Evolutionary conservation across 2,113 vertebrate species (phyloP), one percentile per base, ranked within the genome.

Genomic region (Geococcyx californianus): DNA sequence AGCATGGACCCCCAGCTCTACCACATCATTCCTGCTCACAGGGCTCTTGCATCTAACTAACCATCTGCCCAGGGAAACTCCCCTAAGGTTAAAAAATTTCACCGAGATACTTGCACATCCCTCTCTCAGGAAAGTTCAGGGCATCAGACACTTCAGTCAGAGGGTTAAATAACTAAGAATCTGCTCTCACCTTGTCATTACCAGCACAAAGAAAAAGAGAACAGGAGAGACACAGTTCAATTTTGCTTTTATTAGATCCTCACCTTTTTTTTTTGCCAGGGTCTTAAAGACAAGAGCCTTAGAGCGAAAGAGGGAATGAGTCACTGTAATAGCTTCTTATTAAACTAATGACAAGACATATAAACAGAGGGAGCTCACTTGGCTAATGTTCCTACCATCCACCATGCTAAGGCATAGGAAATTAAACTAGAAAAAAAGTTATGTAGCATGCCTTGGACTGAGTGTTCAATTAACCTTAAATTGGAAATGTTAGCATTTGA

Each of bases 341-440:
- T 97, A 94, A 86, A 94, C 51, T 94, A 96, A 95, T 75, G 80
- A 94, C 79, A 78, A 93, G 79, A 91, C 10, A 44, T 28, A 67
- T 40, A 86, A 94, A 92, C 40, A 94, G 64, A 79, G 33, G 33
- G 68, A 94, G 28, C 51, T 89, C 64, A 29, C 69, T 91, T 87
- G 70, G 75, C 34, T 76, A 79, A 78, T 86, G 78, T 82, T 84
- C 55, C 67, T 59, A 79, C 33, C 10, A 23, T 87, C 49, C 26
- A 3, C 70, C 58, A 47, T 1, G 6, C 18, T 52, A 91, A 94
- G 54, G 42, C 13, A 42, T 79, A 92, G 44, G 55, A 84, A 90
- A 94, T 82, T 77, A 82, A 94, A 93, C 24, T 29, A 72, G 64
- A 58, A 92, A 69, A 45, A 55, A 77, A 31, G 47, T 44, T 68